A percentile compares a stretch with the other conserved stretches of the same genome.
Evolutionary conservation across 2,797 vertebrate genomes (phyloP).

Genomic region (Oceanodroma leucorhoa): DNA sequence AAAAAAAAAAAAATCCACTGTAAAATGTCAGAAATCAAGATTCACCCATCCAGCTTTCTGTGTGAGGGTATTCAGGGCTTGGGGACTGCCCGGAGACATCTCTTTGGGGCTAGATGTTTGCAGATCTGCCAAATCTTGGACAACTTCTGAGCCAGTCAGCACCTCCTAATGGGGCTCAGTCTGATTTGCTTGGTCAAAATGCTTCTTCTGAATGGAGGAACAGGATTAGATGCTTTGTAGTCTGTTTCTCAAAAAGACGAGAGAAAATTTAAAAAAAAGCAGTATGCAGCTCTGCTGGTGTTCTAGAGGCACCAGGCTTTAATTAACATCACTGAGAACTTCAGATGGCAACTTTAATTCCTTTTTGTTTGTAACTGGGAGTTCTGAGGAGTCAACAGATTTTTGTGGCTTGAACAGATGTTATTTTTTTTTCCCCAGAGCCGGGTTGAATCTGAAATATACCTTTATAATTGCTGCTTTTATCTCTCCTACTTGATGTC

Average conservation of each 20-base stretch:
- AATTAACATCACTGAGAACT: background rate
- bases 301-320: background rate
- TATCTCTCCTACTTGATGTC: background rate
- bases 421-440: background rate
- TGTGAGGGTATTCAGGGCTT: background rate
- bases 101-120: background rate
- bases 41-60: background rate
- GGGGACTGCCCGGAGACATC: background rate
- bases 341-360: background rate
- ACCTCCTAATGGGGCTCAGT: background rate
- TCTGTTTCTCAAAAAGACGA: background rate
- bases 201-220: background rate
- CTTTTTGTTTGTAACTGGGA: background rate
- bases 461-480: background rate
- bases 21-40: background rate
- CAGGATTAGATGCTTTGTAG: background rate
- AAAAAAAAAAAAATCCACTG: background rate
- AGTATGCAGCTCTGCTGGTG: accelerated
- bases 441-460: background rate
- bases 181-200: background rate
- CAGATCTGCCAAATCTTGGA: background rate
- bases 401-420: background rate
- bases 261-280: background rate
- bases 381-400: background rate
- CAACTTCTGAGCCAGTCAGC: background rate